These are phyloP conservation scores for Atlantisia rogersi DNA, from an alignment of 2,113 vertebrate species.

Conservation along the genomic window DNA sequence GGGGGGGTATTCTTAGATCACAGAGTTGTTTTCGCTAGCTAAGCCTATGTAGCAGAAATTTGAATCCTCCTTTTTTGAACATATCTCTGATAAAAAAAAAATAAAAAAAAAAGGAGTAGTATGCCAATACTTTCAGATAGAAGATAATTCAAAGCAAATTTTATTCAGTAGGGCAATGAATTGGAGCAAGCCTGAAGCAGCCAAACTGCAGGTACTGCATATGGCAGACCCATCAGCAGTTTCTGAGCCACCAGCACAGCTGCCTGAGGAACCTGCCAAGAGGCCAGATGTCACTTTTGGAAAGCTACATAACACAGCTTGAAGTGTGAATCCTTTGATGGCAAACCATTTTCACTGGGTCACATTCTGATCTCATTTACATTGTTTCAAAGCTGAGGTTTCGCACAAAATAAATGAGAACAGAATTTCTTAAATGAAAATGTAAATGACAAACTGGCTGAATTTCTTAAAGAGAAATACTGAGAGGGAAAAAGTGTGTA, in stretches of 20 bases:
- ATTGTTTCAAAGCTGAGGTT: conserved; percentile 29
- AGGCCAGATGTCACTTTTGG: conserved; percentile 67
- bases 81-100: not conserved
- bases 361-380: conserved; percentile 50
- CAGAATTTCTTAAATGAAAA: not conserved
- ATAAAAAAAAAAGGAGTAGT: not conserved
- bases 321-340: conserved; percentile 46
- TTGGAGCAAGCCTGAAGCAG: conserved; percentile 41
- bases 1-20: not conserved
- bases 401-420: not conserved
- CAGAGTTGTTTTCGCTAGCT: not conserved
- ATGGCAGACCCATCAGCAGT: conserved; percentile 12
- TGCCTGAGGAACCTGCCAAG: conserved; percentile 61
- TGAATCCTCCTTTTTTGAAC: not conserved
- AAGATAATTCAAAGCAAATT: conserved; percentile 63
- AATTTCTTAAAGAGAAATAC: not conserved
- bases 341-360: conserved; percentile 49
- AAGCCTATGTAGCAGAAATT: not conserved
- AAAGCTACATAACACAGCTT: conserved; percentile 43
- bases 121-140: conserved; percentile 30
- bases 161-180: conserved; percentile 39
- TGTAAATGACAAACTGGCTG: not conserved
- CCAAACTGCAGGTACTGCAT: conserved; percentile 45
- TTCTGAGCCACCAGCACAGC: conserved; percentile 46
- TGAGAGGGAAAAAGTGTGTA: not conserved